Base-by-base conservation (phyloP, 2,113 vertebrate genomes). In the Lasiurus borealis region DNA sequence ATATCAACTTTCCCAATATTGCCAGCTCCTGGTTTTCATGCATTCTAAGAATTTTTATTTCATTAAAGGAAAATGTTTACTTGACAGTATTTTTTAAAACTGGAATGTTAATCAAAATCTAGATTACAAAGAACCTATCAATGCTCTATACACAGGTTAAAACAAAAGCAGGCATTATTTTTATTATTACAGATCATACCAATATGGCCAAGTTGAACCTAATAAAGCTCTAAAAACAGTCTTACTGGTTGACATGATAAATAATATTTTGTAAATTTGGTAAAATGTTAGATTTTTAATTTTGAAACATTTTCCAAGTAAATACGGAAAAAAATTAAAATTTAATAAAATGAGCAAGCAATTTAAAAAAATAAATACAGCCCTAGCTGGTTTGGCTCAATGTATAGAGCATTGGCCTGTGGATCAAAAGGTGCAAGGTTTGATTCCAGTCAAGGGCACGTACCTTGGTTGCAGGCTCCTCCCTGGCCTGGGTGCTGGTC, bases 281-380 rank as follows among this genome's bases (percentile, higher is more conserved):
- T 4, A 72, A 87, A 83, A 52, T 88, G 19, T 15, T 31, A 75
- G 7, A 83, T 62, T 52, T 13, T 81, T 52, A 84, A 52, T 84
- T 84, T 16, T 94, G 34, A 71, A 73, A 85, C 11, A 12, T 85
- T 88, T 50, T 69, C 62, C 77, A 81, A 89, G n/a, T 57, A 69
- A 88, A 86, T 44, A 73, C 46, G 11, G 66, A 76, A 85, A 91
- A 91, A 72, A 7, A 75, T 62, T 25, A 78, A 91, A 15, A 76
- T 8, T 8, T 73, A 15, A 8, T 87, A 31, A 93, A 84, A 76
- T 48, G 12, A 85, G 36, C 6, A 93, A 85, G 23, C 11, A 88
- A 82, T 34, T 77, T 5, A 54, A 29, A 29, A 69, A 88, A 84
- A 66, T 66, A 66, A 31, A 31, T 66, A 66, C 29, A 66, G 62